Percentiles rank a stretch among this genome's conserved stretches.
Conservation (phyloP, 2,797 vertebrate genomes). For the Amblyopsis hoosieri region DNA sequence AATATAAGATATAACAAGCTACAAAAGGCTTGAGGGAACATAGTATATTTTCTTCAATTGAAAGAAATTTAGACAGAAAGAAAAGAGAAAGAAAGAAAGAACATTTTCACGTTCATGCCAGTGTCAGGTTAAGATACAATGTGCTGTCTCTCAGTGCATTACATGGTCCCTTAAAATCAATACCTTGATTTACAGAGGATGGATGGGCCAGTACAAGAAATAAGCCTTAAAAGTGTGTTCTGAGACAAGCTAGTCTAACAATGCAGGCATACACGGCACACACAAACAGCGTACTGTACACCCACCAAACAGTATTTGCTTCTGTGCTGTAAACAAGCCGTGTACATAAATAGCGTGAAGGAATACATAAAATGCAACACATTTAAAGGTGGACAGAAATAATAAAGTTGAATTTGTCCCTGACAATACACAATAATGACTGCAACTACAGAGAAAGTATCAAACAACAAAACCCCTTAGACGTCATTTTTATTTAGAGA, state of each 20-base stretch:
- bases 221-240: slow-evolving; percentile 73
- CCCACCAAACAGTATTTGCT: slow-evolving; percentile 28
- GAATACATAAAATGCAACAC: slow-evolving; percentile 39
- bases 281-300: slow-evolving; percentile 34
- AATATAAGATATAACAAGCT: slow-evolving; percentile 65
- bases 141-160: slow-evolving; percentile 50
- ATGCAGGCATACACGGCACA: slow-evolving; percentile 43
- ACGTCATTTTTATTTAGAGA: neutral
- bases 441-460: neutral
- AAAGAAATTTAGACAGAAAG: slow-evolving; percentile 47
- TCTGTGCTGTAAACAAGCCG: slow-evolving; percentile 53
- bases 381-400: neutral
- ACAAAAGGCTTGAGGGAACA: slow-evolving; percentile 59
- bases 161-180: slow-evolving; percentile 72
- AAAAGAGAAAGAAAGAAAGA: slow-evolving; percentile 8
- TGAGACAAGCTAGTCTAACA: slow-evolving; percentile 56
- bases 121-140: slow-evolving; percentile 58
- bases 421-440: neutral
- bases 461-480: slow-evolving; percentile 6
- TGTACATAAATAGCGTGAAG: slow-evolving; percentile 61
- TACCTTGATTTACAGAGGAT: slow-evolving; percentile 69
- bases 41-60: slow-evolving; percentile 58
- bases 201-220: slow-evolving; percentile 62
- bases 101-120: slow-evolving; percentile 1
- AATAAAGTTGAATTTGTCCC: neutral